Evolutionary conservation across 2,113 vertebrate species (phyloP), one percentile per base, ranked within the genome.

Genomic region (Triplophysa dalaica): DNA sequence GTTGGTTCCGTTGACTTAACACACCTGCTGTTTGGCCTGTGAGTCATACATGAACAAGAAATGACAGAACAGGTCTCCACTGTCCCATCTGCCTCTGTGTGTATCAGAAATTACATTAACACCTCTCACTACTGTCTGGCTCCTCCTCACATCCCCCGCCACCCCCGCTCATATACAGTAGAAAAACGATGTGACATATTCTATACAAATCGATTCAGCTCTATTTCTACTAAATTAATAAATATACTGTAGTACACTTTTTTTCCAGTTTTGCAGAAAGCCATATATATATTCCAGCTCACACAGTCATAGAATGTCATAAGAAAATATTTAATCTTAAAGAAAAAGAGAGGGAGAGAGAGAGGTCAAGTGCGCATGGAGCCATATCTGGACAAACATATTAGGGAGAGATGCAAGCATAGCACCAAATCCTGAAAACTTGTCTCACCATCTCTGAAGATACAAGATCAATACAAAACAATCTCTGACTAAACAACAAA

Each of bases 61-160:
- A 48, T 69, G 60, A 24, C 43, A 52, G 50, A 41, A 13, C 29
- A 67, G 29, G 67, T 79, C 54, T 70, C 77, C 67, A 21, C 58
- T 58, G 67, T 79, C 43, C 68, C 77, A 79, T 70, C 67, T 79
- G 77, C 19, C 56, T 41, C 66, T 78, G 54, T 77, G 75, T 21
- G 61, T 26, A 72, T 63, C 77, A 72, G 33, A 69, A 70, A 79
- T 70, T 61, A 24, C 43, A 61, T 69, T 78, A 72, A 72, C 77
- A 72, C 77, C 68, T 72, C 56, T 21, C 22, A 17, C 21, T 60
- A 60, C 60, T 65, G 45, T 52, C 22, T 19, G 19, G 61, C 21
- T 43, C 22, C 75, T 19, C 26, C 61, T 16, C 19, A 45, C 43
- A 45, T 12, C 43, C 11, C 11, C 43, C 43, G 1, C 19, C 54